phyloP scores from a whole-genome alignment of 2,888 invertebrate genomes.

The Drosophila subquinaria region DNA sequence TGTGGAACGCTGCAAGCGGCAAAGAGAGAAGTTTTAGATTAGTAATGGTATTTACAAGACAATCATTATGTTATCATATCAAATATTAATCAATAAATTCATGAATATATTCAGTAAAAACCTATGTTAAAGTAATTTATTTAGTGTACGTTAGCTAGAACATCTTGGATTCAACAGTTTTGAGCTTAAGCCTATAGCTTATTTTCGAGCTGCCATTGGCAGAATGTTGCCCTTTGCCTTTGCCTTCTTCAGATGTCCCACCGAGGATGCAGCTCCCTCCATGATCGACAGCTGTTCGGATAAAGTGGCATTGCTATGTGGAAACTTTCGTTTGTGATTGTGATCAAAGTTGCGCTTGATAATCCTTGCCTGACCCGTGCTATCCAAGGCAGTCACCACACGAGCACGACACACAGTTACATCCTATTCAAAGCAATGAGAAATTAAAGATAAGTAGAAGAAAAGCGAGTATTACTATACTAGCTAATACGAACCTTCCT shows the following conservation, averaged over 20 bases:
- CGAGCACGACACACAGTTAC: conserved; percentile 83
- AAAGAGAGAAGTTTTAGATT: conserved; percentile 18
- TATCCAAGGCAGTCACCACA: conserved; percentile 82
- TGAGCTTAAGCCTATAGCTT: conserved; percentile 45
- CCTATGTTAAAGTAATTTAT: conserved; percentile 52
- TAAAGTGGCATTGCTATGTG: conserved; percentile 41
- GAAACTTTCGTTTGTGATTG: conserved; percentile 79
- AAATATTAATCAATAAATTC: neutral
- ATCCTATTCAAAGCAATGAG: conserved; percentile 67
- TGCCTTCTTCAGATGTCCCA: conserved; percentile 21
- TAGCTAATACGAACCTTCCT: conserved; percentile 76
- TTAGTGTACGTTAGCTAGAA: conserved; percentile 32
- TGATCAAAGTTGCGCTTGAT: conserved; percentile 82
- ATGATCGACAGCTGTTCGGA: conserved; percentile 51
- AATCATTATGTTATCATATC: neutral
- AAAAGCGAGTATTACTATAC: neutral
- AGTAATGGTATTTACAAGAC: conserved; percentile 1
- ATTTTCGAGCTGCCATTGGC: conserved; percentile 26
- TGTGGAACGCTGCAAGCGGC: conserved; percentile 81
- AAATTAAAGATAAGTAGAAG: neutral
- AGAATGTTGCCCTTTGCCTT: conserved; percentile 24
- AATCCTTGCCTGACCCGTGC: conserved; percentile 75
- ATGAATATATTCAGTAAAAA: conserved; percentile 3
- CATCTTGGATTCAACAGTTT: conserved; percentile 22
- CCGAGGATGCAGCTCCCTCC: conserved; percentile 10